phyloP scores from a whole-genome alignment of 2,888 invertebrate species.

The Cheilosia urbana region DNA sequence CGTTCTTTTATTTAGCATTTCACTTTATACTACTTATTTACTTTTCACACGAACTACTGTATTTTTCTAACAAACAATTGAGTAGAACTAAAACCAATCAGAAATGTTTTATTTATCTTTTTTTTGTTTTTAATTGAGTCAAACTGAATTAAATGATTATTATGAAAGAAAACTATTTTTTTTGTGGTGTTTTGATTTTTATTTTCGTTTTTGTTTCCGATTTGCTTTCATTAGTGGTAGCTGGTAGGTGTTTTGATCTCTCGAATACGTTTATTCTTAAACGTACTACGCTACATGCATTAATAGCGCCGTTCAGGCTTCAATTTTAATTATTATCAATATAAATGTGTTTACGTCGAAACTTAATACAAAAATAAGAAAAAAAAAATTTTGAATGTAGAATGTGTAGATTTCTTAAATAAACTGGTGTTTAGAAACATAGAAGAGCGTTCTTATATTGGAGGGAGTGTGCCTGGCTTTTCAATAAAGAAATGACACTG shows the following conservation, averaged over 20 bases:
- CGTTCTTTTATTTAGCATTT: neutral
- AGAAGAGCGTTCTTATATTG: conserved; percentile 9
- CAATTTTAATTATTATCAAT: conserved; percentile 27
- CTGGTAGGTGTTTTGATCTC: conserved; percentile 5
- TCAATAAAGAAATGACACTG: neutral
- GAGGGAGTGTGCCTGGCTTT: neutral
- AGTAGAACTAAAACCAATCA: too few relatives aligned
- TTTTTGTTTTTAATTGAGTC: conserved; percentile 27
- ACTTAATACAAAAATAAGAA: conserved; percentile 25
- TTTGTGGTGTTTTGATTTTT: conserved; percentile 32
- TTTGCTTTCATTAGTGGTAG: conserved; percentile 20
- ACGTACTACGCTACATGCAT: neutral
- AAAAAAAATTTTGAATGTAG: conserved; percentile 43
- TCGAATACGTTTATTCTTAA: conserved; percentile 1
- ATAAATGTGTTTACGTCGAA: conserved; percentile 50
- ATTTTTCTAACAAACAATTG: conserved; percentile 10
- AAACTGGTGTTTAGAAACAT: conserved; percentile 61
- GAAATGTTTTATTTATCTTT: conserved; percentile 14
- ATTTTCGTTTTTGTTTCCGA: conserved; percentile 4
- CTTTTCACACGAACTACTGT: neutral
- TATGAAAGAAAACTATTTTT: conserved; percentile 20
- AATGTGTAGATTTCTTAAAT: conserved; percentile 72
- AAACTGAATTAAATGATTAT: conserved; percentile 57
- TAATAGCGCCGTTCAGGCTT: conserved; percentile 6
- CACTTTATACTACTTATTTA: neutral